Percentiles rank a stretch among this genome's conserved stretches.
These are phyloP conservation scores for Tragelaphus imberbis DNA, from an alignment of 2,113 vertebrate genomes.

Conservation along the genomic window DNA sequence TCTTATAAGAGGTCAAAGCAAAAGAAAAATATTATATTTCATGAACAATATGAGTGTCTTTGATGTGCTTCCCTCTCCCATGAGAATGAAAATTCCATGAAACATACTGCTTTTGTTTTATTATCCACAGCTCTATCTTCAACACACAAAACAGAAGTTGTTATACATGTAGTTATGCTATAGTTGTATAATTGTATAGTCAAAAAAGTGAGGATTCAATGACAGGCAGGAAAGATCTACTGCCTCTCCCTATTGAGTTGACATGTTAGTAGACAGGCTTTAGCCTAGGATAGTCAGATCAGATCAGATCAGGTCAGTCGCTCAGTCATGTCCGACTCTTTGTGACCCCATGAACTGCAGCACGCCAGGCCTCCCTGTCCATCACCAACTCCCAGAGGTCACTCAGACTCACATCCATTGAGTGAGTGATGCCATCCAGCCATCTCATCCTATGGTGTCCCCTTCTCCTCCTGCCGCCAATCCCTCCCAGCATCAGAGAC, in stretches of 20 bases:
- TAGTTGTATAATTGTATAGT: not conserved
- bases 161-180: not conserved
- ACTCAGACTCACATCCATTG: no score
- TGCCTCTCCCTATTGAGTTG: not conserved
- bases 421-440: no score
- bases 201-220: not conserved
- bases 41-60: not conserved
- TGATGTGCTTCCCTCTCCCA: not conserved
- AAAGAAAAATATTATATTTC: not conserved
- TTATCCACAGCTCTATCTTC: not conserved
- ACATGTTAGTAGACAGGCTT: not conserved
- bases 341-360: no score
- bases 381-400: no score
- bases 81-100: not conserved
- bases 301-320: no score
- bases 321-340: no score
- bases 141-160: not conserved
- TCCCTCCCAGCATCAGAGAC: no score
- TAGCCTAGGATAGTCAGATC: not conserved
- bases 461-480: no score
- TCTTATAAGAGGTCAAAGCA: not conserved
- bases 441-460: no score
- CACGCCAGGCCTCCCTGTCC: no score
- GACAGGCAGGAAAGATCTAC: not conserved
- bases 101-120: not conserved